Conservation (phyloP, 2,113 vertebrate genomes). For the Dendrocopos noguchii region DNA sequence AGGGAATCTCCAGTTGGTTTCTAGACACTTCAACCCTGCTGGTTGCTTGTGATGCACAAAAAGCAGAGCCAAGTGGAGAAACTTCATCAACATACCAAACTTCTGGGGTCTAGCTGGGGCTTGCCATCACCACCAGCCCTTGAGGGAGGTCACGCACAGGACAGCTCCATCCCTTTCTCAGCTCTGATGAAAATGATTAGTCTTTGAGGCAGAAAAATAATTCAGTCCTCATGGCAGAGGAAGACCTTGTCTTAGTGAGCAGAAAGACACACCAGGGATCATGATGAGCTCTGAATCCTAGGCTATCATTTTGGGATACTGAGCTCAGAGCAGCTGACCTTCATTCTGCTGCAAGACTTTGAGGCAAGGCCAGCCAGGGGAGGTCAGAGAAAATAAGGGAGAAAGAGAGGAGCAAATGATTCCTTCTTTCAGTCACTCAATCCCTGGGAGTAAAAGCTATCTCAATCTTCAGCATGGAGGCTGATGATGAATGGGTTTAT, state of each 20-base stretch:
- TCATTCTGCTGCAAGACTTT: neutral
- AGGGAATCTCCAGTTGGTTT: neutral
- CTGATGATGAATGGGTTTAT: constrained; percentile 41
- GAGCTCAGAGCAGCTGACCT: neutral
- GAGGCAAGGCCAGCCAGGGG: neutral
- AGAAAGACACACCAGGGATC: neutral
- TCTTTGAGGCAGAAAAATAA: neutral
- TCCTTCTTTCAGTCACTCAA: constrained; percentile 22
- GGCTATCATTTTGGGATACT: neutral
- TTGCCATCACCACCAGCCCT: neutral
- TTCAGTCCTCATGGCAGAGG: neutral
- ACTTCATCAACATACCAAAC: neutral
- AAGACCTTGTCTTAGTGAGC: neutral
- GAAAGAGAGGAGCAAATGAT: neutral
- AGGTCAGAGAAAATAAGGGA: neutral
- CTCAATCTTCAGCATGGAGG: neutral
- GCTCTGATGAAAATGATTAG: neutral
- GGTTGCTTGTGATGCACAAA: neutral
- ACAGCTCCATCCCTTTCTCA: neutral
- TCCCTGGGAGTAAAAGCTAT: constrained; percentile 2
- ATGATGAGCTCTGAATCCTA: neutral
- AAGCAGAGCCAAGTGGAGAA: neutral
- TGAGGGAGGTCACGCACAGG: neutral
- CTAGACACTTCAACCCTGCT: neutral
- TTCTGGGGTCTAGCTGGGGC: neutral